phyloP scores from a whole-genome alignment of 2,113 vertebrate species.

The Brachyhypopomus occidentalis region DNA sequence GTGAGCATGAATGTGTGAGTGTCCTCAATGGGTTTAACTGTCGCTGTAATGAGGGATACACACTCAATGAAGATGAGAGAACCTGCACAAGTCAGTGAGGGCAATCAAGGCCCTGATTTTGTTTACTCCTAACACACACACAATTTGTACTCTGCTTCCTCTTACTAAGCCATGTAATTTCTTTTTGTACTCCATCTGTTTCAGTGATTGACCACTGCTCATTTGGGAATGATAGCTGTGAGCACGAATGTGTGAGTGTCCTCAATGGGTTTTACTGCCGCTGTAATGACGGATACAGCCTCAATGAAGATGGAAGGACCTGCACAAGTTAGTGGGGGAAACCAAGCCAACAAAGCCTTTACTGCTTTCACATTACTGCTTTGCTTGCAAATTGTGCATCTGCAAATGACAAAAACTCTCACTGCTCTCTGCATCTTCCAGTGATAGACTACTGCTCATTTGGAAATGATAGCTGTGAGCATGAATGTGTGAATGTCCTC shows the following conservation, averaged over 20 bases:
- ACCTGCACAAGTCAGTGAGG: slow-evolving; percentile 69
- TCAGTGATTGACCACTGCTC: slow-evolving; percentile 81
- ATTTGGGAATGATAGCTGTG: slow-evolving; percentile 82
- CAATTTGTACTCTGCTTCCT: slow-evolving; percentile 49
- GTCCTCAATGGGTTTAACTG: slow-evolving; percentile 76
- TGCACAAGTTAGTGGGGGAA: slow-evolving; percentile 73
- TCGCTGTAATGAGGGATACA: slow-evolving; percentile 78
- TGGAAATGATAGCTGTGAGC: slow-evolving; percentile 83
- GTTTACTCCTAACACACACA: not conserved
- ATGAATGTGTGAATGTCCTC: slow-evolving; percentile 77
- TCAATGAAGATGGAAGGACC: slow-evolving; percentile 79
- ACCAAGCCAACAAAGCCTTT: not conserved
- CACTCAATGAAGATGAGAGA: slow-evolving; percentile 79
- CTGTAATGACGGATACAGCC: slow-evolving; percentile 79
- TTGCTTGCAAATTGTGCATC: not conserved
- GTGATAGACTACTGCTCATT: slow-evolving; percentile 48
- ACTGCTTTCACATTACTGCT: not conserved
- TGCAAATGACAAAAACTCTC: not conserved
- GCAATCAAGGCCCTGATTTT: not conserved
- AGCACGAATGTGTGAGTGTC: slow-evolving; percentile 81
- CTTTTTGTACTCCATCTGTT: slow-evolving; percentile 21
- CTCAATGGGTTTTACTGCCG: slow-evolving; percentile 76
- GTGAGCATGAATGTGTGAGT: slow-evolving; percentile 83
- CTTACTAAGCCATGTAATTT: not conserved
- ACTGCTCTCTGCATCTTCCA: not conserved